A percentile compares a stretch with the other conserved stretches of the same genome.
phyloP scores from a whole-genome alignment of 2,797 vertebrate species.

The Poeciliopsis infans region DNA sequence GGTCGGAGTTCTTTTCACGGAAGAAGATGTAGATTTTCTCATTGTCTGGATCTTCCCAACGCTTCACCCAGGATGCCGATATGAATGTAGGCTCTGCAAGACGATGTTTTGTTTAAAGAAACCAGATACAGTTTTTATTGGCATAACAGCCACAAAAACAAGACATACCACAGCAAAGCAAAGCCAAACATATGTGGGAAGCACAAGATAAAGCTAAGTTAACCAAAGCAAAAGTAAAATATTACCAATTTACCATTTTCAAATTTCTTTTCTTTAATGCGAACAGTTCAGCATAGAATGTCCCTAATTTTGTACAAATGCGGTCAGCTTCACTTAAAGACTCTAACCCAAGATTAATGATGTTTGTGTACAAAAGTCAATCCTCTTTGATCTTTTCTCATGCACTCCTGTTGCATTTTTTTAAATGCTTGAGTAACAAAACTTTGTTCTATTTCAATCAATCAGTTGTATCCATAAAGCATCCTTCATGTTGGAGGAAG shows the following conservation, averaged over 20 bases:
- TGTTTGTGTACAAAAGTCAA: background rate
- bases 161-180: background rate
- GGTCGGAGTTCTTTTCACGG: conserved; percentile 80
- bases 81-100: conserved; percentile 81
- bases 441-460: too few species aligned
- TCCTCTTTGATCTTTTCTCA: background rate
- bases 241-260: background rate
- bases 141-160: background rate
- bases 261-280: background rate
- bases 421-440: background rate
- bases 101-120: conserved; percentile 4
- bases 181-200: background rate
- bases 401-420: background rate
- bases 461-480: too few species aligned
- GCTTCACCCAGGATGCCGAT: conserved; percentile 72
- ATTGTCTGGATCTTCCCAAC: conserved; percentile 65
- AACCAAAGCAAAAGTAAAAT: background rate
- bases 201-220: background rate
- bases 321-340: background rate
- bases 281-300: background rate
- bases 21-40: conserved; percentile 85
- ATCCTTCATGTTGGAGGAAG: too few species aligned
- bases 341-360: background rate
- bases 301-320: background rate
- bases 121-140: background rate